A percentile compares a stretch with the other conserved stretches of the same genome.
These are phyloP conservation scores for Salvelinus fontinalis DNA, from an alignment of 2,113 vertebrate genomes.

Conservation along the genomic window DNA sequence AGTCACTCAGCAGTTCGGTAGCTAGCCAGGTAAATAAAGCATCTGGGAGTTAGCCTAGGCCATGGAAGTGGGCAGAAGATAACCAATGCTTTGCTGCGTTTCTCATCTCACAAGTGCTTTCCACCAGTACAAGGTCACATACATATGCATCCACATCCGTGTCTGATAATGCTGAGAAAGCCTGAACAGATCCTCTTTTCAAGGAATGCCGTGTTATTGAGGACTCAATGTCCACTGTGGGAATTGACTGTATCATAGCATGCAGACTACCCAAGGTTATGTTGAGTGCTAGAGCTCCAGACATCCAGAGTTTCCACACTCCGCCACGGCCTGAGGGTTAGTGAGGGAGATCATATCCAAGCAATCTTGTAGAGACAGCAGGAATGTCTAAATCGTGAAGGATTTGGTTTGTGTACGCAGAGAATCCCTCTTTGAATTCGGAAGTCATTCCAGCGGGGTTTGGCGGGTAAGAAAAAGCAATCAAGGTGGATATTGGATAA, in stretches of 20 bases:
- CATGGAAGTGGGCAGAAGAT: not conserved
- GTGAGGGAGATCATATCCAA: constrained; percentile 1
- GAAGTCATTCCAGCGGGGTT: not conserved
- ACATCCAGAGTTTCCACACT: not conserved
- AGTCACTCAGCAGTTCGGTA: not conserved
- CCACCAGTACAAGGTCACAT: too few relatives aligned
- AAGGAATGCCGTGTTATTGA: too few relatives aligned
- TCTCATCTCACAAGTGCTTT: not conserved
- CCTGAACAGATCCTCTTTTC: too few relatives aligned
- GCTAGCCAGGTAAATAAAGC: too few relatives aligned
- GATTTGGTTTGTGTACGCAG: not conserved
- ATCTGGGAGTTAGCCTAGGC: too few relatives aligned
- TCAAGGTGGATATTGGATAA: not conserved
- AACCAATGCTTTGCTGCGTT: not conserved
- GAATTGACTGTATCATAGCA: too few relatives aligned
- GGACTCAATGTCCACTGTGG: too few relatives aligned
- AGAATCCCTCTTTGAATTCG: not conserved
- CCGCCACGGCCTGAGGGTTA: not conserved
- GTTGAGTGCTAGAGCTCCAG: too few relatives aligned
- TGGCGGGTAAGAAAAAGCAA: not conserved
- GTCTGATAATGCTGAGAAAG: too few relatives aligned
- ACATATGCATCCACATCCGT: too few relatives aligned
- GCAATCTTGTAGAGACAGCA: not conserved
- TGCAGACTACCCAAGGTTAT: too few relatives aligned
- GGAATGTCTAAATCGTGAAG: constrained; percentile 18